phyloP scores from a whole-genome alignment of 1,140 invertebrate genomes.

The Rhagoletis zephyria region DNA sequence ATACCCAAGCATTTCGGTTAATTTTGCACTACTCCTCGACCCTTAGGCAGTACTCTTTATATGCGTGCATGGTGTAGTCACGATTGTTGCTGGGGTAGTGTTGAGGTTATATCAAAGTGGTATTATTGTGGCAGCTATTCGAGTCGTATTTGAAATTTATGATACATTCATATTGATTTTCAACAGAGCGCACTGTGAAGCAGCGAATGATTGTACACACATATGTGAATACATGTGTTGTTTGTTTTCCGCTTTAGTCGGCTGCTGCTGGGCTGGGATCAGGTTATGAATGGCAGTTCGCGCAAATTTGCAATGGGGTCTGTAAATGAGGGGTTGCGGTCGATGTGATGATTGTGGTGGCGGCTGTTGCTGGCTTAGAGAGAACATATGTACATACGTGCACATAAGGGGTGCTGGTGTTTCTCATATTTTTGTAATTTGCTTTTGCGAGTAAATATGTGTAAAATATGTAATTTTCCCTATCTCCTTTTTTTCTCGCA shows the following conservation, averaged over 20 bases:
- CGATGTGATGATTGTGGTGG: not conserved
- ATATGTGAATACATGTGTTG: not conserved
- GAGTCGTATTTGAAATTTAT: slow-evolving; percentile 20
- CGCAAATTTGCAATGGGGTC: not conserved
- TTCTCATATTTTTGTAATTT: not conserved
- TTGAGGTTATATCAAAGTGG: too few species aligned
- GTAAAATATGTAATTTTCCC: not conserved
- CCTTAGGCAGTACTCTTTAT: too few species aligned
- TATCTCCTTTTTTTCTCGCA: not conserved
- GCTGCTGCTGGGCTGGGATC: not conserved
- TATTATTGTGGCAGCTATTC: not conserved
- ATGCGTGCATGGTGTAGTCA: too few species aligned
- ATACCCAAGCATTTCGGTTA: too few species aligned
- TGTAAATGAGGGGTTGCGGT: not conserved
- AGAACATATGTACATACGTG: not conserved
- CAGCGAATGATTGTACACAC: not conserved
- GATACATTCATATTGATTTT: slow-evolving; percentile 28
- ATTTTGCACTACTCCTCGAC: too few species aligned
- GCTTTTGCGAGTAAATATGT: not conserved
- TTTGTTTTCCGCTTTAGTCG: not conserved
- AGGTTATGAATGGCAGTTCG: not conserved
- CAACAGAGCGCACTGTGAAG: not conserved
- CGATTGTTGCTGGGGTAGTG: too few species aligned
- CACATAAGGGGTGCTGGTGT: not conserved
- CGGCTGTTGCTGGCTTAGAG: not conserved